Conservation (phyloP, 2,113 vertebrate genomes). For the Anolis carolinensis region DNA sequence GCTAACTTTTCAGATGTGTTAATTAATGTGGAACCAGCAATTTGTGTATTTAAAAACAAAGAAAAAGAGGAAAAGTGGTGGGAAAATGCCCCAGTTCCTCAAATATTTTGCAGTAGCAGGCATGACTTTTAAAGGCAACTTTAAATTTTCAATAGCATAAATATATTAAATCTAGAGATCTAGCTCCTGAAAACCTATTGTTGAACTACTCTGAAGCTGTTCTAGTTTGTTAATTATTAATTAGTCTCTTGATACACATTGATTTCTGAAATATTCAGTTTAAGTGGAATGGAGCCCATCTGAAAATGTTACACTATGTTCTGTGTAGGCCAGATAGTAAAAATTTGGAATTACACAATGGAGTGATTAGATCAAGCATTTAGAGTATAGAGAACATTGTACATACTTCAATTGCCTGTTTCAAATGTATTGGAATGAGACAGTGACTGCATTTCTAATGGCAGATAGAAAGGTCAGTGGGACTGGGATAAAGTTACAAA, state of each 20-base stretch:
- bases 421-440: conserved; percentile 46
- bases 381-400: conserved; percentile 56
- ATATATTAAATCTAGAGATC: conserved; percentile 54
- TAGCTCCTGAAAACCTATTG: conserved; percentile 80
- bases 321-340: conserved; percentile 40
- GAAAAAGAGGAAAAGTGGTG: conserved; percentile 50
- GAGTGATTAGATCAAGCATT: conserved; percentile 52
- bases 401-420: conserved; percentile 43
- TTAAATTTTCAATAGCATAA: conserved; percentile 63
- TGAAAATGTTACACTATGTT: conserved; percentile 63
- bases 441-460: conserved; percentile 25
- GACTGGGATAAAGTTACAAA: conserved; percentile 42
- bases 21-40: conserved; percentile 85
- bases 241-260: conserved; percentile 39
- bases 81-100: conserved; percentile 43
- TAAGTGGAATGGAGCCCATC: conserved; percentile 61
- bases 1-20: conserved; percentile 89
- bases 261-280: conserved; percentile 53
- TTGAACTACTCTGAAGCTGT: conserved; percentile 79
- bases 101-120: conserved; percentile 75
- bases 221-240: conserved; percentile 56
- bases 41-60: conserved; percentile 75
- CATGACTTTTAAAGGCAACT: conserved; percentile 71
- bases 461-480: background rate
- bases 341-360: conserved; percentile 37